Evolutionary conservation across 1,140 invertebrate genomes (phyloP), one percentile per base, ranked within the genome.

Genomic region (Bombus waltoni): DNA sequence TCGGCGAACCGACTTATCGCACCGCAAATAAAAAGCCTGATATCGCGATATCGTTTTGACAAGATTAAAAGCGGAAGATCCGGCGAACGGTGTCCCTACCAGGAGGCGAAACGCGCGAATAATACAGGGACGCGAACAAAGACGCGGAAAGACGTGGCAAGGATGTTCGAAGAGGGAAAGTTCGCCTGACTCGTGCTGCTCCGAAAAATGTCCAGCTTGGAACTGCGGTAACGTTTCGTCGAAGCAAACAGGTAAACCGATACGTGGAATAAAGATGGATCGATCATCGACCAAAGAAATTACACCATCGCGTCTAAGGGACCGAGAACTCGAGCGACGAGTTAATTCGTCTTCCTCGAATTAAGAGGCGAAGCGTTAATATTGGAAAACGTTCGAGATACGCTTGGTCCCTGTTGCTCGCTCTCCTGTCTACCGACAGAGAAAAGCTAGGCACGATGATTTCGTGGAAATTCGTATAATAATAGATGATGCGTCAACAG

Each of bases 31-130:
- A 83, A 87, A 62, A 40, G 18, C 25, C 66, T 72, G 78, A 88
- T 89, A 86, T 88, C 47, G 32, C 38, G 62, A 75, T 88, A 86
- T 89, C 68, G 32, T 87, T 88, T 25, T 3, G 71, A 47, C 35
- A 70, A 73, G 82, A 66, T 75, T 83, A 87, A 57, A 65, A 15
- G 28, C 42, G 15, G 65, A 72, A 79, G 71, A 77, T 78, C 66
- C 28, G 9, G 32, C 42, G 11, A 38, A 65, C 35, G 28, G 28
- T 71, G 28, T 32, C 38, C 1, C 42, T 10, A n/a, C 42, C 1
- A 13, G 53, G 40, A 18, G 38, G 68, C 53, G 32, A n/a, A 47
- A 25, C 28, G 1, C 1, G 28, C 28, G 15, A 35, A 8, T 15
- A 15, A 6, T 40, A 3, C 57, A 15, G 47, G 11, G 32, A 65